Base-by-base conservation (phyloP, 2,797 vertebrate genomes). In the Cossypha caffra region DNA sequence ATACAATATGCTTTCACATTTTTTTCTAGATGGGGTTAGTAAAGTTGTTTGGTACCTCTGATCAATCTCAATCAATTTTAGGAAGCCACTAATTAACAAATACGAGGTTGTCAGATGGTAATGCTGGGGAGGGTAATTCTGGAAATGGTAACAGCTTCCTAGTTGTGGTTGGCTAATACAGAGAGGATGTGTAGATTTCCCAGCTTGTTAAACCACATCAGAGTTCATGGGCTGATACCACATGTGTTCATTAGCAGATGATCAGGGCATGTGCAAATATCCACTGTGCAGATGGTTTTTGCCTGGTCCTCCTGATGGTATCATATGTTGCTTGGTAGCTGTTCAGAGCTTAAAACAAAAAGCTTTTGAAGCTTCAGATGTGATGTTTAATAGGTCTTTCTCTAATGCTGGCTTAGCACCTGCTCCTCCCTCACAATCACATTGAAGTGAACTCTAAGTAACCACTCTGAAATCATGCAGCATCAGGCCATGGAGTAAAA, bases 401-500 rank as follows among this genome's bases (percentile, higher is more conserved):
- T 77, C 55, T 85, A 88, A 57, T 55, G 42, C 62, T 78, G 16
- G 33, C 35, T 68, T 88, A 75, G 72, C 84, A 92, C 75, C 62
- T 90, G 79, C 91, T 93, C 66, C 84, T 91, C 54, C 78, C 78
- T 91, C 75, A 31, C 61, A 80, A 68, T 89, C 75, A 87, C 68
- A 83, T 85, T 68, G 71, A 91, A 93, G 78, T 72, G 64, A 85
- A 71, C 58, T 74, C 38, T n/a, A 61, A 55, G 43, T 55, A 85
- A 88, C 25, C 6, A 10, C 78, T 82, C 57, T 72, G 64, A 92
- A 93, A 89, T 87, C 42, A 24, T 9, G 31, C 61, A 83, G 61
- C 64, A 68, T 80, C 0, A 0, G 21, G 0, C 68, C 58, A 24
- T 50, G 66, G 75, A 71, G 61, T 64, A 80, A 68, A 93, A 71